Conservation (phyloP, 2,888 invertebrate genomes). For the Blera fallax region DNA sequence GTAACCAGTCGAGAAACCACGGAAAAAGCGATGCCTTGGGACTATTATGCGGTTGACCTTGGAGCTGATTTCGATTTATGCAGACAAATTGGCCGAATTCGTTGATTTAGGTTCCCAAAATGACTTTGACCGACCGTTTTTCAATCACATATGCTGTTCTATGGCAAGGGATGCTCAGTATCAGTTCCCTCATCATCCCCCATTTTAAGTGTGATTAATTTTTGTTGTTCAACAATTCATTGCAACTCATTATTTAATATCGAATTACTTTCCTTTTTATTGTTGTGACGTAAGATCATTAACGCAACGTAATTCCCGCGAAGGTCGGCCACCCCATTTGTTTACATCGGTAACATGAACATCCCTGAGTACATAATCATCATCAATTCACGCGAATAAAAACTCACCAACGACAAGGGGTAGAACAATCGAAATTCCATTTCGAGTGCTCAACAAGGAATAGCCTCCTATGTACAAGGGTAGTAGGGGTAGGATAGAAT, state of each 20-base stretch:
- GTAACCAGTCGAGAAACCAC: too few relatives aligned
- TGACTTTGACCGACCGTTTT: too few relatives aligned
- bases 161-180: too few relatives aligned
- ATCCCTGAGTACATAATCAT: slow-evolving; percentile 66
- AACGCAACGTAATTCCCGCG: slow-evolving; percentile 22
- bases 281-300: slow-evolving; percentile 49
- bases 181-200: not conserved
- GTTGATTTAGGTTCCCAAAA: too few relatives aligned
- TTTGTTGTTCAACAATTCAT: slow-evolving; percentile 16
- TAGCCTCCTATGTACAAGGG: not conserved
- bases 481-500: slow-evolving; percentile 10
- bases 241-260: slow-evolving; percentile 26
- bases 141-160: too few relatives aligned
- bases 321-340: slow-evolving; percentile 61
- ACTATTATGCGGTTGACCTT: too few relatives aligned
- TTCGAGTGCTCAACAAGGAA: slow-evolving; percentile 41
- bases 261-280: slow-evolving; percentile 9
- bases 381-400: slow-evolving; percentile 65
- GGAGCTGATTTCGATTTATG: too few relatives aligned
- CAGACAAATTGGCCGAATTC: too few relatives aligned
- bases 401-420: not conserved
- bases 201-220: slow-evolving; percentile 23
- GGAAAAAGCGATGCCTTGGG: too few relatives aligned
- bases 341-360: slow-evolving; percentile 45
- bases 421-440: slow-evolving; percentile 41